Conservation (phyloP, 2,797 vertebrate genomes). For the Sardinella longiceps region DNA sequence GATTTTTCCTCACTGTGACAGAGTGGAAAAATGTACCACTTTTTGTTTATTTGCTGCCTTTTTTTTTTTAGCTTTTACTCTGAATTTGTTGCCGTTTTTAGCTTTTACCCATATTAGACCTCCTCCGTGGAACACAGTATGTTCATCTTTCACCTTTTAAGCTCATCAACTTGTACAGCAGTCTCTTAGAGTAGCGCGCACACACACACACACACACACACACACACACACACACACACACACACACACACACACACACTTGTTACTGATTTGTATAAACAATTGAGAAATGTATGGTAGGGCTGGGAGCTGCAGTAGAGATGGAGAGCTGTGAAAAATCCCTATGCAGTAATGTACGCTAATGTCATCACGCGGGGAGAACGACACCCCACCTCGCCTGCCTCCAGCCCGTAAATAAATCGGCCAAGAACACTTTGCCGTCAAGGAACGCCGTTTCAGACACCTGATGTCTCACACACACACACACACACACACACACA, state of each 20-base stretch:
- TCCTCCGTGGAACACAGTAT: not conserved
- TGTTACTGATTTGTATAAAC: conserved; percentile 68
- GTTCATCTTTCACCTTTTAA: conserved; percentile 43
- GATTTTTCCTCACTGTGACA: not conserved
- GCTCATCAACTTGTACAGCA: conserved; percentile 36
- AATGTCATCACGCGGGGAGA: conserved; percentile 62
- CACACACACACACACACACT: conserved; percentile 47
- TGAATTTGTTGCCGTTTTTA: not conserved
- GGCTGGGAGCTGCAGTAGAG: conserved; percentile 31
- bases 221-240: conserved; percentile 47
- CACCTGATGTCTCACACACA: conserved; percentile 66
- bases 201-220: conserved; percentile 40
- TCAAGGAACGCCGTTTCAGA: conserved; percentile 57
- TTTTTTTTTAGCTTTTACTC: not conserved
- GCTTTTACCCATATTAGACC: not conserved
- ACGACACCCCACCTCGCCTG: conserved; percentile 42
- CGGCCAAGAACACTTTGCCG: conserved; percentile 52
- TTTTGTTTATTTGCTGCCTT: not conserved
- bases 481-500: not conserved
- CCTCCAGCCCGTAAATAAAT: conserved; percentile 53
- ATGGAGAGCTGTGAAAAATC: conserved; percentile 47
- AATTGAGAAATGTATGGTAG: conserved; percentile 57
- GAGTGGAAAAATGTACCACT: not conserved
- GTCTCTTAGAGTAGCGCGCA: conserved; percentile 42
- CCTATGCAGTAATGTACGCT: conserved; percentile 63